A percentile compares a stretch with the other conserved stretches of the same genome.
These are phyloP conservation scores for Sapayoa aenigma DNA, from an alignment of 2,113 vertebrate genomes.

Conservation along the genomic window DNA sequence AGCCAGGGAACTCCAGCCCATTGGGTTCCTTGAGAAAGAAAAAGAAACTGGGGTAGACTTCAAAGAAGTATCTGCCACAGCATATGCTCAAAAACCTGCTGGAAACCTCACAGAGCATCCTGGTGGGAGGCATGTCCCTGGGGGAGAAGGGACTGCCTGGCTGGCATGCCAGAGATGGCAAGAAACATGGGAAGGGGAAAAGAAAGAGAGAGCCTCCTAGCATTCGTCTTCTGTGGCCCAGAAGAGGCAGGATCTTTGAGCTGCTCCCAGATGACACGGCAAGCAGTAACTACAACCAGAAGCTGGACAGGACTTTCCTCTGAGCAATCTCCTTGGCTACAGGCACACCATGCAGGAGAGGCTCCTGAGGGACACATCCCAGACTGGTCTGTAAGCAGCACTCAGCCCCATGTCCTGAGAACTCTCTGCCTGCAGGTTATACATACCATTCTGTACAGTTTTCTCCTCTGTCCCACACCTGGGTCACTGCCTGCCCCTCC, in stretches of 20 bases:
- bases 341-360: not conserved
- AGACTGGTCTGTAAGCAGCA: not conserved
- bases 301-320: not conserved
- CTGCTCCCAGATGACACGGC: not conserved
- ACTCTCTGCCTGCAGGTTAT: not conserved
- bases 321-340: not conserved
- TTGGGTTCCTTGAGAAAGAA: not conserved
- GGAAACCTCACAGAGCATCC: not conserved
- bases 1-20: not conserved
- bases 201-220: not conserved
- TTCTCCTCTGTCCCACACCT: accelerated
- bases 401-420: not conserved
- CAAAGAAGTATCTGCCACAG: not conserved
- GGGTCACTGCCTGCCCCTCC: not conserved
- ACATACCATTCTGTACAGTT: not conserved
- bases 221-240: not conserved
- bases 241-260: not conserved
- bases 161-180: not conserved
- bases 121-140: not conserved
- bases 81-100: not conserved
- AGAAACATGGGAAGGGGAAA: not conserved
- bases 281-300: not conserved
- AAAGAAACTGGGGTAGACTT: not conserved
- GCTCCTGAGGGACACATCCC: not conserved
- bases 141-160: not conserved